phyloP scores from a whole-genome alignment of 2,888 invertebrate species.

The Coremacera marginata region DNA sequence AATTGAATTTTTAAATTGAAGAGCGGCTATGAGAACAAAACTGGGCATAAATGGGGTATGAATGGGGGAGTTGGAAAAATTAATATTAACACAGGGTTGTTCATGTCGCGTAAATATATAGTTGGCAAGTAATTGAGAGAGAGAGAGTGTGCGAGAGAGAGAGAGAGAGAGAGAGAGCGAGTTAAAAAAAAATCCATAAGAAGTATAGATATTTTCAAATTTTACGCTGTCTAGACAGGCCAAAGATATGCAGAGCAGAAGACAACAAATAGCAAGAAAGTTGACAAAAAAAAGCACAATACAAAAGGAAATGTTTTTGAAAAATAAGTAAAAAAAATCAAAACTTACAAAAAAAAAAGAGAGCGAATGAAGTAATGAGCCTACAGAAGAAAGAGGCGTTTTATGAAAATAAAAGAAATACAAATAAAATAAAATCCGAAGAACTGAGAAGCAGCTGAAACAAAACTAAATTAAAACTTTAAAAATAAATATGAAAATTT shows the following conservation, averaged over 20 bases:
- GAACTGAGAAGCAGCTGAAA: too few species aligned
- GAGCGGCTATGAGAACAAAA: not conserved
- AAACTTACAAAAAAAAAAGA: too few species aligned
- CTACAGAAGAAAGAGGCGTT: too few species aligned
- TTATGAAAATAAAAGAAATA: too few species aligned
- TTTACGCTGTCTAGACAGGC: conserved; percentile 7
- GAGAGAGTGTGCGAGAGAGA: not conserved
- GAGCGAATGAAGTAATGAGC: too few species aligned
- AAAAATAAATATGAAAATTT: too few species aligned
- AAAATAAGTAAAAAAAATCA: not conserved
- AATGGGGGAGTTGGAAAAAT: not conserved
- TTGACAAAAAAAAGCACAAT: not conserved
- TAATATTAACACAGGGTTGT: not conserved
- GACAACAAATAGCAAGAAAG: too few species aligned
- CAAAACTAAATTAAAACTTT: too few species aligned
- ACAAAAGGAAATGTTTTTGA: not conserved
- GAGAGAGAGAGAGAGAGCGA: not conserved
- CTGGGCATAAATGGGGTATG: not conserved
- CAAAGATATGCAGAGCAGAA: not conserved
- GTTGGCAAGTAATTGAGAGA: not conserved
- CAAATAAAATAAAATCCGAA: too few species aligned
- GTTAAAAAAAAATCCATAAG: not conserved
- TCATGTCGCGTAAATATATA: not conserved
- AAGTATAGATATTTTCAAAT: not conserved
- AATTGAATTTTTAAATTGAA: conserved; percentile 38